These are phyloP conservation scores for Coptodon bakossiorum DNA, from an alignment of 2,113 vertebrate species.

Conservation along the genomic window DNA sequence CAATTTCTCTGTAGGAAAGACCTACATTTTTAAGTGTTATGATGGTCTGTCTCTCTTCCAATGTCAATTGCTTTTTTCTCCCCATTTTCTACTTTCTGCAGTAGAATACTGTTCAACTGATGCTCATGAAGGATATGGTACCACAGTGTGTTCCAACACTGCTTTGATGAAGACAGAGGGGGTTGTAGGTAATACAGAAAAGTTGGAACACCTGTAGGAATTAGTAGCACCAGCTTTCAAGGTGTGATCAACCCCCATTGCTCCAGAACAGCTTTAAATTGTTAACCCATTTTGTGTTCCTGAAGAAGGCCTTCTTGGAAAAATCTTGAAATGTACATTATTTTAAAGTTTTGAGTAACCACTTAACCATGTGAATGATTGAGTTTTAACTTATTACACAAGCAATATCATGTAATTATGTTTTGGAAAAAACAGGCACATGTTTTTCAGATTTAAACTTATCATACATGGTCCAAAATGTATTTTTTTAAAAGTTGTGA, in stretches of 20 bases:
- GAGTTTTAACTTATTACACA: too few relatives aligned
- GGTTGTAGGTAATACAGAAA: not conserved
- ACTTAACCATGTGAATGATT: too few relatives aligned
- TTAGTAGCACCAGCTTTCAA: not conserved
- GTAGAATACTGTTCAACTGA: not conserved
- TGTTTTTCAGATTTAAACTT: too few relatives aligned
- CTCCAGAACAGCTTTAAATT: not conserved
- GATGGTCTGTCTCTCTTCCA: not conserved
- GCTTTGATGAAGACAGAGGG: not conserved
- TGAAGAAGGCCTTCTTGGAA: not conserved
- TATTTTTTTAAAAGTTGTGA: too few relatives aligned
- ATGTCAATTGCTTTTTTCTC: not conserved
- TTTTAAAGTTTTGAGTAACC: not conserved
- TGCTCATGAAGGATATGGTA: not conserved
- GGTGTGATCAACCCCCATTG: not conserved
- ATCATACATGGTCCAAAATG: too few relatives aligned
- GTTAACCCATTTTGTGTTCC: not conserved
- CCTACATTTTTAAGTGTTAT: not conserved
- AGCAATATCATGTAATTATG: too few relatives aligned
- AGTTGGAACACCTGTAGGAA: not conserved
- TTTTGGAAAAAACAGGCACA: too few relatives aligned
- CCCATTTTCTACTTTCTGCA: not conserved
- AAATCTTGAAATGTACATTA: not conserved
- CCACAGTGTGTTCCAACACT: not conserved
- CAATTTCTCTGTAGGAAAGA: not conserved